Conservation (phyloP, 2,888 invertebrate species). For the Lysandra coridon region DNA sequence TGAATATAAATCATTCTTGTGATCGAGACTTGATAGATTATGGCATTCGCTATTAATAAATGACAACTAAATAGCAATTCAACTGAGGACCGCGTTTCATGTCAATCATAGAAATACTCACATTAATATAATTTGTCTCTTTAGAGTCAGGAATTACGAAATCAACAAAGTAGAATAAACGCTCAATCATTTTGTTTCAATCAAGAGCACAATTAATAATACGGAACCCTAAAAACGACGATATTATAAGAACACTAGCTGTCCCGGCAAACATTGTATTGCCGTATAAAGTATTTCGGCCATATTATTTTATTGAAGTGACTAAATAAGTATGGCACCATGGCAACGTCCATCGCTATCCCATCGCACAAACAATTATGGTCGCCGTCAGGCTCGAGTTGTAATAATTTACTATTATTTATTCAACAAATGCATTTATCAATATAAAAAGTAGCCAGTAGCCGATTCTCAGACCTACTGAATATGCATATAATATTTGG, state of each 20-base stretch:
- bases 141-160: constrained; percentile 25
- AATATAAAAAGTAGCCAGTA: no score
- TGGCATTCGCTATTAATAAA: constrained; percentile 33
- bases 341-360: no score
- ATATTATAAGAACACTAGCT: background rate
- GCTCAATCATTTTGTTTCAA: background rate
- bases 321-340: no score
- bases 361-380: no score
- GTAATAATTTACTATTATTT: no score
- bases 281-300: no score
- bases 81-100: constrained; percentile 21
- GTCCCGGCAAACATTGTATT: no score
- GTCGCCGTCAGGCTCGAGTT: no score
- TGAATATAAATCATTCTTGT: constrained; percentile 31
- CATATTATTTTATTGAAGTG: no score
- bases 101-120: constrained; percentile 14
- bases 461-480: no score
- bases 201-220: background rate
- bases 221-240: background rate
- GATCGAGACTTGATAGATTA: constrained; percentile 33
- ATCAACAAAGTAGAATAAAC: constrained; percentile 37
- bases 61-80: constrained; percentile 37
- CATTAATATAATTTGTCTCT: constrained; percentile 21
- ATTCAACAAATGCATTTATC: no score
- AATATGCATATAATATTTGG: no score